Conservation (phyloP, 2,113 vertebrate genomes). For the Mesocricetus auratus region DNA sequence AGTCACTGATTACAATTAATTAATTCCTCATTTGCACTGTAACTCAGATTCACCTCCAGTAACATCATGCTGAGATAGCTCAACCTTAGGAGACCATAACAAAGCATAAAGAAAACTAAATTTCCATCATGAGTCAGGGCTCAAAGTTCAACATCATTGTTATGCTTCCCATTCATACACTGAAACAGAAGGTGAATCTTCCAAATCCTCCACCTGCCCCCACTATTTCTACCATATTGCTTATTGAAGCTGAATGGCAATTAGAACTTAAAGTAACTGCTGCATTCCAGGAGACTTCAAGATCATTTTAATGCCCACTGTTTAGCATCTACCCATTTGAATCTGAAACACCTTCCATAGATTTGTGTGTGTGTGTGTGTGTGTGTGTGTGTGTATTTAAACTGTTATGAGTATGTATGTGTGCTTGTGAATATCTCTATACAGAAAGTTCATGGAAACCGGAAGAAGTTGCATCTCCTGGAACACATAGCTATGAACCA, state of each 20-base stretch:
- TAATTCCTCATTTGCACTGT: conserved; percentile 76
- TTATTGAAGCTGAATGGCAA: conserved; percentile 2
- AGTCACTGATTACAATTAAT: conserved; percentile 82
- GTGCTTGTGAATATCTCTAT: neutral
- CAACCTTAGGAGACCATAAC: conserved; percentile 58
- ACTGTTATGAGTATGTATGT: neutral
- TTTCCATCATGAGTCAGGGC: conserved; percentile 12
- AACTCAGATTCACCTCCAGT: conserved; percentile 61
- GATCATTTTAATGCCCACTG: neutral
- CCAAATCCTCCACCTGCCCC: neutral
- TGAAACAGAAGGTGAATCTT: neutral
- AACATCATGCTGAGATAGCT: conserved; percentile 63
- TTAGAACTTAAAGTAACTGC: neutral
- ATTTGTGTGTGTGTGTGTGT: neutral
- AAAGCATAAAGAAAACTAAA: conserved; percentile 49
- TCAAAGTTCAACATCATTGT: neutral
- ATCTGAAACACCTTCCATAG: neutral
- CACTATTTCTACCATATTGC: neutral
- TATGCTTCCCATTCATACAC: neutral
- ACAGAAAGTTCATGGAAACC: neutral
- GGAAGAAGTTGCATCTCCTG: neutral
- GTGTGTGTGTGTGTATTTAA: neutral
- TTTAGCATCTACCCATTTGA: neutral
- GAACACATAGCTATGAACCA: neutral
- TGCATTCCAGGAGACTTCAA: neutral